Evolutionary conservation across 1,140 invertebrate species (phyloP), one percentile per base, ranked within the genome.

Genomic region (Drosophila pruinosa): DNA sequence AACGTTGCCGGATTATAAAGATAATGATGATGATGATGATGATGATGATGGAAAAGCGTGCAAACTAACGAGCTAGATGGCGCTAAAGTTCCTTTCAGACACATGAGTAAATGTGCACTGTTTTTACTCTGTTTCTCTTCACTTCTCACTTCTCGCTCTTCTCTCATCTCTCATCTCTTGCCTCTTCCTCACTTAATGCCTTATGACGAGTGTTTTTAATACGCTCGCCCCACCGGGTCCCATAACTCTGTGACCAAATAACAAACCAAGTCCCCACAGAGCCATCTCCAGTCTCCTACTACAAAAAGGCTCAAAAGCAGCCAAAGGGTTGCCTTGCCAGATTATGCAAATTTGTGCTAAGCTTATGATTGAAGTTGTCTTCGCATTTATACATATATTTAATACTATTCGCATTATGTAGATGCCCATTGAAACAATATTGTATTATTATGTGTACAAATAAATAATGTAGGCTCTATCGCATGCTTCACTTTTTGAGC

Each of bases 1-100:
- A 81, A 82, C 63, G 56, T 68, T 61, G 50, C 53, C 56, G 45
- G 45, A 64, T 57, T 34, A 50, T 57, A 31, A 63, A 36, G n/a
- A 26, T 53, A 7, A 62, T 45, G 4, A 36, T 47, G 21, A 47
- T 61, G 38, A 57, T 45, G 7, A 62, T 52, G 34, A 39, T 45
- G 22, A 41, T 53, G 36, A 34, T 41, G 43, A 59, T 24, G 24
- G 50, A 48, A 14, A 19, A 65, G 28, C 50, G 61, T 43, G 38
- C 52, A 54, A 70, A 53, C 48, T 45, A 54, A 63, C 50, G 58
- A 69, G 36, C 38, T 62, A 4, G 6, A 21, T 19, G 7, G 45
- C 58, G 10, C 17, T 28, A 7, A 28, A 31, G 56, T 31, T 45
- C 7, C 19, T 7, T 39, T 39, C 53, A 57, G 62, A 67, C 56